A percentile compares a stretch with the other conserved stretches of the same genome.
phyloP scores from a whole-genome alignment of 2,113 vertebrate genomes.

The Neoarius graeffei region DNA sequence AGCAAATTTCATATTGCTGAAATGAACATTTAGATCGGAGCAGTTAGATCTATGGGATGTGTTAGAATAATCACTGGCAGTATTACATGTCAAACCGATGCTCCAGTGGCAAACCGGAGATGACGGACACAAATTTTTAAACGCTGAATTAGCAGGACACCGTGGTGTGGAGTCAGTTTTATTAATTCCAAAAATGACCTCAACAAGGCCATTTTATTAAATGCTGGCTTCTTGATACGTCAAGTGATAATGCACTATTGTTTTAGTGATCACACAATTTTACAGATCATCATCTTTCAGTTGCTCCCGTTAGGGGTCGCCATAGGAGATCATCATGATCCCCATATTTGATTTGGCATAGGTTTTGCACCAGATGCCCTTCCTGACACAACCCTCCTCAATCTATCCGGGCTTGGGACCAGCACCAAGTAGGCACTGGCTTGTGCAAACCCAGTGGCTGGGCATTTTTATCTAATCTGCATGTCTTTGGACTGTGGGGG shows the following conservation, averaged over 20 bases:
- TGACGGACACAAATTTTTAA: background rate
- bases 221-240: background rate
- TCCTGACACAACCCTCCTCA: no score
- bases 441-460: no score
- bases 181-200: background rate
- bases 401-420: no score
- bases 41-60: background rate
- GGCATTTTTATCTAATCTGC: no score
- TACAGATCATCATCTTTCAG: no score
- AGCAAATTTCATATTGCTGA: constrained; percentile 32
- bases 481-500: no score
- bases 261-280: background rate
- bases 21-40: background rate
- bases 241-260: background rate
- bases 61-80: background rate
- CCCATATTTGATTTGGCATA: no score
- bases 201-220: background rate
- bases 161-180: background rate
- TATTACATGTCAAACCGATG: background rate
- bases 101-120: background rate
- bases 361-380: no score
- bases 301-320: no score
- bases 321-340: no score
- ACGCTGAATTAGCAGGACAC: background rate
- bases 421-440: no score